Evolutionary conservation across 92 coral and sea anemone genomes (phyloP).

Genomic region (Muricea muricata): DNA sequence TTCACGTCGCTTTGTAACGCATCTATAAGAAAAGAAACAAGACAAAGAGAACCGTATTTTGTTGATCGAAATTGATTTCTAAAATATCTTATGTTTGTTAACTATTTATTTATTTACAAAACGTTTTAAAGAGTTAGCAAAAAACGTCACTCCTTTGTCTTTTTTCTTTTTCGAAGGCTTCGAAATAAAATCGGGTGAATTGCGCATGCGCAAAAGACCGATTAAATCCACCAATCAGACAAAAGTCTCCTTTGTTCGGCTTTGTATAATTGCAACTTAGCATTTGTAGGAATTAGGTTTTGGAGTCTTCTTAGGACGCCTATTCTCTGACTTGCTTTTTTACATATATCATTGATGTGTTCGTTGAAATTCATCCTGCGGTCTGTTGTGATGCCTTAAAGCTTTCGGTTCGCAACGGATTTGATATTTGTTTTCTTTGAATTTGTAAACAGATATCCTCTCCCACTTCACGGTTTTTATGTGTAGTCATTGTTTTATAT

Average conservation of each 20-base stretch:
- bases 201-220: background rate
- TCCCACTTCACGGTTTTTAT: too few species aligned
- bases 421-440: too few species aligned
- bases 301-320: conserved; percentile 21
- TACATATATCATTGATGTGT: conserved; percentile 24
- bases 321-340: conserved; percentile 34
- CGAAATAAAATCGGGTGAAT: background rate
- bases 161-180: background rate
- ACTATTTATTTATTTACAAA: background rate
- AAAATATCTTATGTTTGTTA: background rate
- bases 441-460: too few species aligned
- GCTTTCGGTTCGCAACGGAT: too few species aligned
- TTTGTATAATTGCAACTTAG: too few species aligned
- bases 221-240: too few species aligned
- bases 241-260: too few species aligned
- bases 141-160: conserved; percentile 6
- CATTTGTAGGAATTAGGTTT: conserved; percentile 17
- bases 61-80: background rate
- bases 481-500: conserved; percentile 36
- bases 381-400: conserved; percentile 28
- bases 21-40: background rate
- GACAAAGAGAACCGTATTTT: background rate
- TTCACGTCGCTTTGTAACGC: background rate
- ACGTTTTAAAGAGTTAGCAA: background rate
- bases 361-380: too few species aligned